Evolutionary conservation across 2,888 invertebrate species (phyloP), one percentile per base, ranked within the genome.

Genomic region (Octodonta nipae): DNA sequence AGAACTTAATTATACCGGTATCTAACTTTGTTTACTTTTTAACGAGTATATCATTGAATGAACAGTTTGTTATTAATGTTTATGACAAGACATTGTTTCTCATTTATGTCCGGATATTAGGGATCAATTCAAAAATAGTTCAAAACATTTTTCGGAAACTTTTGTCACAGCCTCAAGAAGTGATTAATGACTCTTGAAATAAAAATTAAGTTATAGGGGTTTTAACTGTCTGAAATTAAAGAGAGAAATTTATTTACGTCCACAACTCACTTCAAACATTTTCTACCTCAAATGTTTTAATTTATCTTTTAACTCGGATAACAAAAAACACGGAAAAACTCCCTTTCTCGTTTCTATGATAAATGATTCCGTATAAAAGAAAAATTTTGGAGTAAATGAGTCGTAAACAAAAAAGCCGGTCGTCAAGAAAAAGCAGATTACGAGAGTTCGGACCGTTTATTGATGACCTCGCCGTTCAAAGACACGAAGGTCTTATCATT

Each of bases 401-500:
- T 53, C 55, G 57, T 58, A 56, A 57, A 58, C 56, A 56, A 58
- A 58, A 55, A 54, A 56, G 48, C 52, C 47, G 53, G 50, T 53
- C 54, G 55, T 55, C 57, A 54, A 50, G 22, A 22, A 55, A 53
- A 54, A 54, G 56, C 54, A 56, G 56, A 57, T 57, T 57, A 58
- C 55, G 49, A 54, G 54, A 6, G 12, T 8, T 54, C 53, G 51
- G 52, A 50, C 49, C 54, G 51, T 51, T 60, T 60, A 59, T 59
- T 58, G 59, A 60, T 58, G 59, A 59, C 58, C 58, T 56, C 56
- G 49, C 55, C 54, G 56, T 54, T 52, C 54, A 56, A 52, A 56
- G 56, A 59, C 58, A 59, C 58, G 58, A 59, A 58, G 56, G 58
- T 56, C 58, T 60, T 60, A 60, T 60, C 60, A 56, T 52, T 52